phyloP scores from a whole-genome alignment of 1,140 invertebrate genomes.

The Pogonus chalceus region DNA sequence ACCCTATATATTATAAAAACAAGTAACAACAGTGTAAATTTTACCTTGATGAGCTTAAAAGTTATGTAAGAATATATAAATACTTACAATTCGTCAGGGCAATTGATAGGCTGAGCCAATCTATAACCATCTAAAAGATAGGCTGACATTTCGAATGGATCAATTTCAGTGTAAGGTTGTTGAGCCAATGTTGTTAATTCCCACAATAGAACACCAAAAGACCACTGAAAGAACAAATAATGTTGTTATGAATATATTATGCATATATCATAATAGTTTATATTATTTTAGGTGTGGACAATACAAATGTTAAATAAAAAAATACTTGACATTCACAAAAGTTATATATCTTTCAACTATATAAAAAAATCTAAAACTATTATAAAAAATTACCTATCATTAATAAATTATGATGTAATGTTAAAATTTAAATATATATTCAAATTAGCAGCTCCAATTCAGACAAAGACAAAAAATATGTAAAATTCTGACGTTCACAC shows the following conservation, averaged over 20 bases:
- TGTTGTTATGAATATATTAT: no score
- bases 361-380: no score
- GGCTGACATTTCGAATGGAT: constrained; percentile 81
- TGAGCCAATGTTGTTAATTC: constrained; percentile 84
- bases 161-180: constrained; percentile 79
- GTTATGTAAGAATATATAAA: no score
- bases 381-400: no score
- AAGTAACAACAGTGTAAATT: no score
- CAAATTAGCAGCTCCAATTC: background rate
- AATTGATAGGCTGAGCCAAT: constrained; percentile 81
- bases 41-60: no score
- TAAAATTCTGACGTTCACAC: background rate
- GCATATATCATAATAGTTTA: no score
- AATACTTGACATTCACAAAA: no score
- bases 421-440: background rate
- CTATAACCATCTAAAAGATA: constrained; percentile 82
- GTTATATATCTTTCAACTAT: no score
- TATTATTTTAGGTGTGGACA: no score
- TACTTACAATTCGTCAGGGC: constrained; percentile 89
- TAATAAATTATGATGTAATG: background rate
- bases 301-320: no score
- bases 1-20: no score
- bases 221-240: constrained; percentile 62
- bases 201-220: constrained; percentile 89
- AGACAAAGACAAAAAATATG: background rate